These are phyloP conservation scores for Chamaea fasciata DNA, from an alignment of 2,113 vertebrate genomes.

Conservation along the genomic window DNA sequence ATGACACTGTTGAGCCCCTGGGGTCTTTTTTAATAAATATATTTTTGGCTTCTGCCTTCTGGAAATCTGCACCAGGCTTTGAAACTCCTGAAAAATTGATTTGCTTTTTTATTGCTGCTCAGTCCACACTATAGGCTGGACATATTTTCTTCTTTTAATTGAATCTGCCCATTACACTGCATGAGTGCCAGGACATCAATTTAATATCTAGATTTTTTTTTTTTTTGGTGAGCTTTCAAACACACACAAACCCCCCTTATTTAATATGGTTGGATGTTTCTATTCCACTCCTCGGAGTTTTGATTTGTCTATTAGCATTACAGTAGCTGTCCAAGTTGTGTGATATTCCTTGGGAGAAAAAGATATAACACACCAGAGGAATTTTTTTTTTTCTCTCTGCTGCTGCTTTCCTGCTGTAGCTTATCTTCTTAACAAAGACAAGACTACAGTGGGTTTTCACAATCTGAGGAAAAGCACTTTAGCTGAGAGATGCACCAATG, in stretches of 20 bases:
- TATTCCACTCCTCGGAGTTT: conserved; percentile 37
- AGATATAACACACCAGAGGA: neutral
- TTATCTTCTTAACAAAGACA: conserved; percentile 56
- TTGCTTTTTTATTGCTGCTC: conserved; percentile 60
- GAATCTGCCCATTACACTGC: conserved; percentile 30
- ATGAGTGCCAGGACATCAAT: conserved; percentile 29
- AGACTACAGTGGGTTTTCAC: conserved; percentile 31
- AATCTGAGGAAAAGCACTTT: conserved; percentile 42
- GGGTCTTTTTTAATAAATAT: conserved; percentile 35
- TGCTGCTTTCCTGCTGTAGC: conserved; percentile 17
- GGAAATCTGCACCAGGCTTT: conserved; percentile 24
- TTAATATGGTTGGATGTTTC: conserved; percentile 42
- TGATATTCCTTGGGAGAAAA: conserved; percentile 47
- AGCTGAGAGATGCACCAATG: conserved; percentile 10
- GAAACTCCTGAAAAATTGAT: conserved; percentile 50
- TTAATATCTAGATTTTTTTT: conserved; percentile 5
- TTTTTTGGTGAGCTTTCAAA: conserved; percentile 5
- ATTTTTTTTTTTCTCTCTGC: neutral
- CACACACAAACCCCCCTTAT: neutral
- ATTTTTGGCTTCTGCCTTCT: conserved; percentile 54
- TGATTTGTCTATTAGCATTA: conserved; percentile 53
- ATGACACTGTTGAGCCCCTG: neutral
- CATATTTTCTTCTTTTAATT: conserved; percentile 40
- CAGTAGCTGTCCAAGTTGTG: conserved; percentile 9
- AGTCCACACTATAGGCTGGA: neutral